Evolutionary conservation across 2,888 invertebrate species (phyloP).

Genomic region (Apamea monoglypha): DNA sequence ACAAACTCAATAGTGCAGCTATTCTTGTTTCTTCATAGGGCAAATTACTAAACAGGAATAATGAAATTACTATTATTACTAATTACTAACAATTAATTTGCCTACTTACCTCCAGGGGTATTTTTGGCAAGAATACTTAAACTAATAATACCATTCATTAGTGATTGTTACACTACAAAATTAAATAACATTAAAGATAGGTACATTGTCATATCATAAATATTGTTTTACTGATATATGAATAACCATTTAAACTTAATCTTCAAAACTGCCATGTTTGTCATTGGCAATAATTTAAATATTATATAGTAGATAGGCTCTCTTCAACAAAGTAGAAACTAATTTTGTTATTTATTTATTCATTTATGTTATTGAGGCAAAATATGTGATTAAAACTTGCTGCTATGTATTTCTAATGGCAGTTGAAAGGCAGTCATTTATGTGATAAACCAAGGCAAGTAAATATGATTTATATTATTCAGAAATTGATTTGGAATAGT

Average conservation of each 20-base stretch:
- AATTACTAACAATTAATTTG: too few species aligned
- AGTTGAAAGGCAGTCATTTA: constrained; percentile 8
- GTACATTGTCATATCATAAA: not conserved
- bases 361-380: constrained; percentile 11
- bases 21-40: not conserved
- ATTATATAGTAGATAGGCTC: not conserved
- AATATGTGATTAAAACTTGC: constrained; percentile 16
- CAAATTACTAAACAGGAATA: not conserved
- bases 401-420: constrained; percentile 7
- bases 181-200: not conserved
- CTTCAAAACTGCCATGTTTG: constrained; percentile 33
- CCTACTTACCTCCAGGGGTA: not conserved
- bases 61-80: too few species aligned
- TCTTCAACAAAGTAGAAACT: constrained; percentile 14
- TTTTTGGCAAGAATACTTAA: constrained; percentile 1
- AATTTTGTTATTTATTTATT: constrained; percentile 18
- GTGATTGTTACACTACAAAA: constrained; percentile 11
- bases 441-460: constrained; percentile 28
- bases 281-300: constrained; percentile 11
- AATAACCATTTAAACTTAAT: constrained; percentile 36
- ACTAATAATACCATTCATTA: not conserved
- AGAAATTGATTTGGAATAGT: constrained; percentile 2
- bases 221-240: constrained; percentile 10
- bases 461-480: constrained; percentile 19
- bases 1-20: not conserved